Base-by-base conservation (phyloP, 2,113 vertebrate genomes). In the Illadopsis cleaveri region DNA sequence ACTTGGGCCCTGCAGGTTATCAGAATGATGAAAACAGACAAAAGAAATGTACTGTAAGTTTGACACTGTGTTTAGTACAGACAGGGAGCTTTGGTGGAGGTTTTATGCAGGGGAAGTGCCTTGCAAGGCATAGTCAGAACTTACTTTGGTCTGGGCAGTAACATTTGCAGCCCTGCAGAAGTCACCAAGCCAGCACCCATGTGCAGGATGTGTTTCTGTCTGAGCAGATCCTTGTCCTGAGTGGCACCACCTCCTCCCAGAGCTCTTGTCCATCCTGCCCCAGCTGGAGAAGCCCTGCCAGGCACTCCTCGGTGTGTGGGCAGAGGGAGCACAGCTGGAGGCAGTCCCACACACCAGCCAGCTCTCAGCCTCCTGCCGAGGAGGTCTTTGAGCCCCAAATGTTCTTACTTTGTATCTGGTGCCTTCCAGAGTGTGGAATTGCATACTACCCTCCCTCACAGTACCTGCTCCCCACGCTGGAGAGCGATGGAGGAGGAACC, bases 401-500 rank as follows among this genome's bases (percentile, higher is more conserved):
- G 42, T 82, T 86, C 58, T 91, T 71, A 18, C n/a, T 80, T 37
- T 54, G 48, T 93, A 28, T 89, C 48, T 87, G 40, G 3, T 96
- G 31, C 82, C 94, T 97, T 95, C 15, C 95, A 99, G 99, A 99
- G 85, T 97, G 98, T 18, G 99, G 99, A 20, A 97, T 99, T 61
- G 98, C 99, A 0, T 99, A 99, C 91, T 98, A 98, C 66, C 98
- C 99, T 4, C 99, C 99, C 18, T 99, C 99, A 0, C 98, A 99
- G 97, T 98, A 98, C 56, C 97, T 98, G 13, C 97, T 99, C 24
- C 98, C 99, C 0, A 96, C 97, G 5, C 98, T 99, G 97, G 99
- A 99, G 98, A 98, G 94, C 1, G 97, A 98, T 18, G 91, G 96
- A 38, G 82, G 75, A 5, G 97, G 96, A 76, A 95, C 73, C 23